phyloP scores from a whole-genome alignment of 2,113 vertebrate genomes.

The Scophthalmus maximus region DNA sequence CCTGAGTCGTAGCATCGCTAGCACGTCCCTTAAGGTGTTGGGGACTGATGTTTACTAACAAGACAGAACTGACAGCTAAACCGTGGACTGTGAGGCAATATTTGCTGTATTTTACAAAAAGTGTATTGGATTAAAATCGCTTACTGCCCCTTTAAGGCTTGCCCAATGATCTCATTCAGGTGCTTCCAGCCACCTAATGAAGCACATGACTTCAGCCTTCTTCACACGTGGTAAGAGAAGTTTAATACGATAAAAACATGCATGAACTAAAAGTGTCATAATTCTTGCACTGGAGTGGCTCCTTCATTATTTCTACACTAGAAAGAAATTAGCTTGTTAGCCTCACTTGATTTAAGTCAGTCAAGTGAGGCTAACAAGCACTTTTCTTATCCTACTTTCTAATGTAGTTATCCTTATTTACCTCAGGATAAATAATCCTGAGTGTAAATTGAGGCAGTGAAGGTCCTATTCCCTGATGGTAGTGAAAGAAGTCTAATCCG shows the following conservation, averaged over 20 bases:
- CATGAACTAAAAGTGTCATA: background rate
- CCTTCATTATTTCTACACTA: background rate
- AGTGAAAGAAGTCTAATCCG: constrained; percentile 58
- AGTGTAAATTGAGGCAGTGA: constrained; percentile 23
- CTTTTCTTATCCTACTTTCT: too few species aligned
- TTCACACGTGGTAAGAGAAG: background rate
- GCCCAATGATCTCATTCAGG: background rate
- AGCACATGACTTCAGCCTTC: background rate
- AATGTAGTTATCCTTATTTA: too few species aligned
- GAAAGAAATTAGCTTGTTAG: background rate
- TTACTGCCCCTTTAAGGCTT: too few species aligned
- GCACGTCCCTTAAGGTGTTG: too few species aligned
- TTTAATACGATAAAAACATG: background rate
- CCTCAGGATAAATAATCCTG: constrained; percentile 51
- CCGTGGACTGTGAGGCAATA: too few species aligned
- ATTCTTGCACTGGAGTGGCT: background rate
- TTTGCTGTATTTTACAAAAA: too few species aligned
- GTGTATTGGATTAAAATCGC: too few species aligned
- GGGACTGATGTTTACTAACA: too few species aligned
- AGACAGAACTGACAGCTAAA: too few species aligned
- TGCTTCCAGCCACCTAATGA: background rate
- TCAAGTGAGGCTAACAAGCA: too few species aligned
- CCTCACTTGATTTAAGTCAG: constrained; percentile 10
- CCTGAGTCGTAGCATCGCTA: too few species aligned
- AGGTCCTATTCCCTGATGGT: constrained; percentile 34